A percentile compares a stretch with the other conserved stretches of the same genome.
Conservation (phyloP, 2,113 vertebrate genomes). For the Strix aluco region DNA sequence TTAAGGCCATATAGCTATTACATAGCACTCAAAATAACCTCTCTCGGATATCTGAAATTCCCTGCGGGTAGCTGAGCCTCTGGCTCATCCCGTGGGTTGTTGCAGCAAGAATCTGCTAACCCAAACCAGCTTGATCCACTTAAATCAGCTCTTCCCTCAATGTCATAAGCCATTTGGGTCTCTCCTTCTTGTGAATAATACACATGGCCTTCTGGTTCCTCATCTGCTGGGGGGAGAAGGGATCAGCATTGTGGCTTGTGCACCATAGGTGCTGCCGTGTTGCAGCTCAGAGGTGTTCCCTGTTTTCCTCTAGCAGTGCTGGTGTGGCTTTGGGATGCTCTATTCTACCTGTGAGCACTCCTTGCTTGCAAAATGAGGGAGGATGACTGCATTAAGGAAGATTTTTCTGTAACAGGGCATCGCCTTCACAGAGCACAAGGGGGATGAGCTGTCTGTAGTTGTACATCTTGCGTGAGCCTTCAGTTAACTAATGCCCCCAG, state of each 20-base stretch:
- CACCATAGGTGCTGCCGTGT: fast-evolving
- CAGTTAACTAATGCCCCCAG: not conserved
- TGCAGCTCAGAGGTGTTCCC: not conserved
- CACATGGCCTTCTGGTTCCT: fast-evolving
- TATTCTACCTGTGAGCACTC: not conserved
- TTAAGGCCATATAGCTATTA: not conserved
- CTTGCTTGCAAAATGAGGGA: not conserved
- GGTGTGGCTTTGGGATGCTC: not conserved
- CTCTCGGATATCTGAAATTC: not conserved
- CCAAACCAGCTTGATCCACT: not conserved
- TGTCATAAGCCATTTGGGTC: fast-evolving
- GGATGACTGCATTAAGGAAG: fast-evolving
- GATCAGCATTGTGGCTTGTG: fast-evolving
- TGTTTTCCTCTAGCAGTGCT: not conserved
- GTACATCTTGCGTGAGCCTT: not conserved
- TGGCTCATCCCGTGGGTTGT: fast-evolving
- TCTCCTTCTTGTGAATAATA: not conserved
- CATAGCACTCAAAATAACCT: not conserved
- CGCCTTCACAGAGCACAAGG: not conserved
- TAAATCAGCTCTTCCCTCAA: not conserved
- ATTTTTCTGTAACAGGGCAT: not conserved
- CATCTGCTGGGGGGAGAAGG: not conserved
- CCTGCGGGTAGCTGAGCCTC: not conserved
- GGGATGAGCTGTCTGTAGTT: not conserved
- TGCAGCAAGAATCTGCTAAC: not conserved